Percentiles rank a stretch among this genome's conserved stretches.
phyloP scores from a whole-genome alignment of 1,140 invertebrate species.

The Zaprionus vittiger region DNA sequence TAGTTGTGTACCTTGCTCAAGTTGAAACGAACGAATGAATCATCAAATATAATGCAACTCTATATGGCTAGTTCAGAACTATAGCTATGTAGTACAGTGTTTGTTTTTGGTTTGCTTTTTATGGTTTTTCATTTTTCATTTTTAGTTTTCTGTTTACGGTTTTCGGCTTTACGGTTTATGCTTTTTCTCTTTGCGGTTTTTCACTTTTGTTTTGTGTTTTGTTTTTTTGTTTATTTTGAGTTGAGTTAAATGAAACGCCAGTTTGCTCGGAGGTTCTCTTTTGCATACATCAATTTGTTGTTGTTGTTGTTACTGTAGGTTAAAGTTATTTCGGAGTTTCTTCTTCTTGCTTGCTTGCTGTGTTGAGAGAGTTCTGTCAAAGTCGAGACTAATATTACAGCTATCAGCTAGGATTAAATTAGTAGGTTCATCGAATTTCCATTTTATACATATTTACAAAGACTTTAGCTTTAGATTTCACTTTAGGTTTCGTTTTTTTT shows the following conservation, averaged over 20 bases:
- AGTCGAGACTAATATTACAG: slow-evolving; percentile 72
- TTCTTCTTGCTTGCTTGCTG: slow-evolving; percentile 17
- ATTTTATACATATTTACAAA: slow-evolving; percentile 73
- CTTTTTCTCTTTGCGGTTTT: slow-evolving; percentile 20
- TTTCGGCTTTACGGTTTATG: slow-evolving; percentile 2
- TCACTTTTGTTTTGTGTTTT: slow-evolving; percentile 29
- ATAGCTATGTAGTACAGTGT: slow-evolving; percentile 73
- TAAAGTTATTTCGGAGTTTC: slow-evolving; percentile 15
- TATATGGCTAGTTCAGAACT: slow-evolving; percentile 73
- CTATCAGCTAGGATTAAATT: slow-evolving; percentile 71
- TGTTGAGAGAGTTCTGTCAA: slow-evolving; percentile 42
- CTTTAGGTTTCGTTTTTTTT: slow-evolving; percentile 11
- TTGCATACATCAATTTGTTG: slow-evolving; percentile 43
- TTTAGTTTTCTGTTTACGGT: slow-evolving; percentile 15
- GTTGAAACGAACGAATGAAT: slow-evolving; percentile 50
- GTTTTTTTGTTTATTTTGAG: slow-evolving; percentile 35
- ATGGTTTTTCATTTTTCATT: slow-evolving; percentile 19
- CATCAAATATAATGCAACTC: slow-evolving; percentile 52
- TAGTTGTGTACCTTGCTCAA: slow-evolving; percentile 61
- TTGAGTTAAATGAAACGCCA: slow-evolving; percentile 74
- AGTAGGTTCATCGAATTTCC: slow-evolving; percentile 46
- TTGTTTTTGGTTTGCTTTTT: slow-evolving; percentile 16
- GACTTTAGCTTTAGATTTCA: slow-evolving; percentile 43
- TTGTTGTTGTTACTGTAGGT: slow-evolving; percentile 13
- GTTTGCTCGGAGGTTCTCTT: slow-evolving; percentile 75